Percentiles rank a stretch among this genome's conserved stretches.
These are phyloP conservation scores for Pionites leucogaster DNA, from an alignment of 2,113 vertebrate species.

Conservation along the genomic window DNA sequence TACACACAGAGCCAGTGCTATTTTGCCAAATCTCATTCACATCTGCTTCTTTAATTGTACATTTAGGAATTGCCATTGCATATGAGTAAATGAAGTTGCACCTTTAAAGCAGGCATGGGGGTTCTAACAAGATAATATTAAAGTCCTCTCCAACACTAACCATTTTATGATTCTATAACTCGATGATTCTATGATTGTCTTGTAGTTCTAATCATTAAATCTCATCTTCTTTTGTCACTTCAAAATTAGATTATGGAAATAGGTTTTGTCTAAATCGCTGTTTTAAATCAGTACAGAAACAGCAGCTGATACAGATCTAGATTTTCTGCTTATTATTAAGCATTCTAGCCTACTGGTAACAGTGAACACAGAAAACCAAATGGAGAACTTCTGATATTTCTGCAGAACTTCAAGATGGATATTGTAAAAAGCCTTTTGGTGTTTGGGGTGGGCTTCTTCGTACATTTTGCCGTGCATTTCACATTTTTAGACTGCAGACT, in stretches of 20 bases:
- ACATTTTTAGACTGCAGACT: background rate
- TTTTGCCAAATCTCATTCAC: background rate
- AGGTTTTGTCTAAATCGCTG: background rate
- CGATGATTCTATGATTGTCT: background rate
- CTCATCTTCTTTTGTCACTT: background rate
- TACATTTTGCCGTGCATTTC: background rate
- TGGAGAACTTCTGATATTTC: background rate
- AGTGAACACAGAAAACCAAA: background rate
- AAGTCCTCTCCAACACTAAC: background rate
- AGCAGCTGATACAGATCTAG: background rate
- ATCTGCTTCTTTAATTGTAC: background rate
- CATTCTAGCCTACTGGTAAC: background rate
- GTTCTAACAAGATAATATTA: background rate
- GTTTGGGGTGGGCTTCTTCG: background rate
- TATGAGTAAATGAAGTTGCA: background rate
- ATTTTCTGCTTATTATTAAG: background rate
- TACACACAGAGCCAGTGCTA: background rate
- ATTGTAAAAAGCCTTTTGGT: rapidly evolving
- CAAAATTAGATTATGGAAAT: background rate
- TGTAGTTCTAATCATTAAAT: background rate
- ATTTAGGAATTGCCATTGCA: background rate
- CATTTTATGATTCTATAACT: background rate
- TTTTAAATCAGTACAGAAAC: background rate
- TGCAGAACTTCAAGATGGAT: background rate
- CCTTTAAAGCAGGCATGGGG: background rate